Evolutionary conservation across 1,140 invertebrate genomes (phyloP).

Genomic region (Charaxes varanes): DNA sequence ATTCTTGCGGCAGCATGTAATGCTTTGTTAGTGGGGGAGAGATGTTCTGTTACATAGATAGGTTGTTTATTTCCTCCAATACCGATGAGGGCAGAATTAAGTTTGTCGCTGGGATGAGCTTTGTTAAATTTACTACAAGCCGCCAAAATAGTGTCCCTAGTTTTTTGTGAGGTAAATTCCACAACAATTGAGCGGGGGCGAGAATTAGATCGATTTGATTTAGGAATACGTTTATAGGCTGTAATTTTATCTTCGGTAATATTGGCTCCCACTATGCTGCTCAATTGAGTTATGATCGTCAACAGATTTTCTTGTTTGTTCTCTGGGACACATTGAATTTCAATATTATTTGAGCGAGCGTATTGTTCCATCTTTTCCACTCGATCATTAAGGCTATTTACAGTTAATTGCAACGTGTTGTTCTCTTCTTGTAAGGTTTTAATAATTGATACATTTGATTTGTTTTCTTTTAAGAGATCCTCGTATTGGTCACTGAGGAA

Average conservation of each 20-base stretch:
- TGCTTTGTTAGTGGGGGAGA: not conserved
- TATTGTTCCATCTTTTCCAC: not conserved
- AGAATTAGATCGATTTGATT: not conserved
- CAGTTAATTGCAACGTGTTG: not conserved
- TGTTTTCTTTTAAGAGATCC: not conserved
- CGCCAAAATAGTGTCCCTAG: not conserved
- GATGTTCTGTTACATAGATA: not conserved
- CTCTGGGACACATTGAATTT: slow-evolving; percentile 1
- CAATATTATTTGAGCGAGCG: not conserved
- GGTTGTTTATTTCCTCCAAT: too few species aligned
- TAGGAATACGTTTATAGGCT: not conserved
- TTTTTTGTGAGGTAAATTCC: not conserved
- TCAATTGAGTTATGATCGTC: not conserved
- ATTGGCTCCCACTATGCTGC: not conserved
- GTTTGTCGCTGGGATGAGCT: not conserved
- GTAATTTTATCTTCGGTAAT: not conserved
- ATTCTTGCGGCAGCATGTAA: not conserved
- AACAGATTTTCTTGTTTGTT: not conserved
- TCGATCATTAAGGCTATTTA: not conserved
- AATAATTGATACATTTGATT: too few species aligned
- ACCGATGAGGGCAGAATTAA: not conserved
- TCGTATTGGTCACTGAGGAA: not conserved
- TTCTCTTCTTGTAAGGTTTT: not conserved
- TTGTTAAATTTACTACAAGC: not conserved
- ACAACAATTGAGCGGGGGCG: not conserved